phyloP scores from a whole-genome alignment of 2,113 vertebrate species.

The Lipophrys pholis region DNA sequence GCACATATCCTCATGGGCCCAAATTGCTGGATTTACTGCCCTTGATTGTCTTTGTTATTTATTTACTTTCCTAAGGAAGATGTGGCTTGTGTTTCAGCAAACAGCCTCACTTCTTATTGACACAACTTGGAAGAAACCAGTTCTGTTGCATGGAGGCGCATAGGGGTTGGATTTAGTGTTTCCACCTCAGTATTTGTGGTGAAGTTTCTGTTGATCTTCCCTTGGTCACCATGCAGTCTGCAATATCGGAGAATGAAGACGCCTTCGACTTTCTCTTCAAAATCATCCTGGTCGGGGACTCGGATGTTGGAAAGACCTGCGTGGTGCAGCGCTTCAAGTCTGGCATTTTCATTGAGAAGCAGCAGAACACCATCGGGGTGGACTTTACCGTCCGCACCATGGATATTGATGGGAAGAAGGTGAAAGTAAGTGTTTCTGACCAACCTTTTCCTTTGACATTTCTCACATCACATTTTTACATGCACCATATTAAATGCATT shows the following conservation, averaged over 20 bases:
- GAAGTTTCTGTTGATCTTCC: background rate
- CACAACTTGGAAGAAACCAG: constrained; percentile 53
- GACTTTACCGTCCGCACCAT: constrained; percentile 94
- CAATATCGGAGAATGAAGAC: constrained; percentile 83
- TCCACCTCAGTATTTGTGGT: constrained; percentile 11
- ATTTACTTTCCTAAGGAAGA: constrained; percentile 11
- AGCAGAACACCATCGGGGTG: constrained; percentile 97
- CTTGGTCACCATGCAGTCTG: constrained; percentile 83
- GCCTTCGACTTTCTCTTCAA: constrained; percentile 95
- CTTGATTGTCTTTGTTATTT: background rate
- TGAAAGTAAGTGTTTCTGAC: constrained; percentile 86
- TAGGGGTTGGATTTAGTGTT: constrained; percentile 27
- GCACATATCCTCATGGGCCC: background rate
- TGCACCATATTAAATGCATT: too few relatives aligned
- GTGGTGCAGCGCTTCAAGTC: constrained; percentile 94
- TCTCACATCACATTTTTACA: too few relatives aligned
- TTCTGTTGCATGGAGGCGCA: constrained; percentile 48
- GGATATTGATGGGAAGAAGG: constrained; percentile 91
- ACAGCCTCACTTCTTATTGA: constrained; percentile 63
- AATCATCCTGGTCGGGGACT: constrained; percentile 95
- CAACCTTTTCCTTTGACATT: background rate
- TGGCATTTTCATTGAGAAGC: constrained; percentile 88
- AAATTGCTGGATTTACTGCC: background rate
- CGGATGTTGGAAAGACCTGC: constrained; percentile 96
- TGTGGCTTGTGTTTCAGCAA: constrained; percentile 47